Conservation (phyloP, 92 coral and sea anemone genomes). For the Micromussa lordhowensis region DNA sequence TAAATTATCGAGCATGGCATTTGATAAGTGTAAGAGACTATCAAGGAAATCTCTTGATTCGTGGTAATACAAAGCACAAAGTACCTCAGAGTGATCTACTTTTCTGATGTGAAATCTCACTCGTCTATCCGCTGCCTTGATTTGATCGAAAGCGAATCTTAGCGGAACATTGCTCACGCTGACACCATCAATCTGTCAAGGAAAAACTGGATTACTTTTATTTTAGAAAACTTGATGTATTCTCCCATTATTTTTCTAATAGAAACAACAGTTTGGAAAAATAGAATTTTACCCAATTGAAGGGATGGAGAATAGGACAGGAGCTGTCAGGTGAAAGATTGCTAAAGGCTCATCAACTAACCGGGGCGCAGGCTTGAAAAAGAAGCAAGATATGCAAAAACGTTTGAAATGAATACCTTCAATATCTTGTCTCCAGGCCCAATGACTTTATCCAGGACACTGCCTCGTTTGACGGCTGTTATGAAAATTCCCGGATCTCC, state of each 20-base stretch:
- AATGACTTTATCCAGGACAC: constrained; percentile 65
- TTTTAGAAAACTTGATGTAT: too few species aligned
- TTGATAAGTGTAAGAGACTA: too few species aligned
- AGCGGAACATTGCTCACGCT: constrained; percentile 67
- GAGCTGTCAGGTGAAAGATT: not conserved
- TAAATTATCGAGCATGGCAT: too few species aligned
- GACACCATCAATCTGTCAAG: constrained; percentile 70
- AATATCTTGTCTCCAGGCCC: constrained; percentile 87
- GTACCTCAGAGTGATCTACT: constrained; percentile 40
- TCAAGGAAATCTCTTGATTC: too few species aligned
- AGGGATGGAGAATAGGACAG: not conserved
- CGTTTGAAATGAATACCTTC: constrained; percentile 43
- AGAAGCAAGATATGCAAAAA: not conserved
- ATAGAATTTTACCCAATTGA: too few species aligned
- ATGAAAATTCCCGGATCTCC: constrained; percentile 92
- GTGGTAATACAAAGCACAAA: not conserved
- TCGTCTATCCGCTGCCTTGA: constrained; percentile 73
- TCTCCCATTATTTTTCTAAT: not conserved
- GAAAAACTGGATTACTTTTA: not conserved
- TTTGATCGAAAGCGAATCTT: constrained; percentile 65
- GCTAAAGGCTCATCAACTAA: not conserved
- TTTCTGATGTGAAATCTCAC: constrained; percentile 73
- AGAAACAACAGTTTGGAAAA: not conserved
- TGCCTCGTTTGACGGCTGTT: constrained; percentile 75
- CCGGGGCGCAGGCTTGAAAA: not conserved